Percentiles rank a stretch among this genome's conserved stretches.
Conservation (phyloP, 1,140 invertebrate genomes). For the Trichonephila inaurata region DNA sequence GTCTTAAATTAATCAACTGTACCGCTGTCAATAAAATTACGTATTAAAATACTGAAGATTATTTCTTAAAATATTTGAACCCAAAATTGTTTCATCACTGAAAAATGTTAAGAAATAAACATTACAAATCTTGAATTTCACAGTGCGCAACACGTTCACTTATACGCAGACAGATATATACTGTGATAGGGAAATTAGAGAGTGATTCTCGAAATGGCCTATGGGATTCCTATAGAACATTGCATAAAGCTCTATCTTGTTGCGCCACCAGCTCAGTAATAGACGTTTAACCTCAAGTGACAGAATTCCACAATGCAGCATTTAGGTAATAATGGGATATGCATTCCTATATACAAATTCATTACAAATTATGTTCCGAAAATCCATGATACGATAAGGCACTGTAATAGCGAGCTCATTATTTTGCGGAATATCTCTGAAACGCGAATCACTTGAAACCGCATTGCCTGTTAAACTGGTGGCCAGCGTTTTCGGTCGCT, state of each 20-base stretch:
- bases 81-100: too few species aligned
- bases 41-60: too few species aligned
- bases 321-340: background rate
- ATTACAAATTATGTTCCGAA: constrained; percentile 33
- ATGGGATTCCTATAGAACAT: background rate
- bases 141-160: too few species aligned
- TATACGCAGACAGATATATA: too few species aligned
- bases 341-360: constrained; percentile 33
- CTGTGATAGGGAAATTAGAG: too few species aligned
- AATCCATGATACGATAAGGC: constrained; percentile 37
- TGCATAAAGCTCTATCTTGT: background rate
- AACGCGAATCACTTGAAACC: constrained; percentile 40
- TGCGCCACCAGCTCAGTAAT: background rate
- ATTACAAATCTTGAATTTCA: too few species aligned
- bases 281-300: constrained; percentile 8
- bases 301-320: background rate
- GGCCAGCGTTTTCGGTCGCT: background rate
- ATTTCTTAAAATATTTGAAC: too few species aligned
- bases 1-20: too few species aligned
- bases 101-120: too few species aligned
- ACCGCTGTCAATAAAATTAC: too few species aligned
- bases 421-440: constrained; percentile 40
- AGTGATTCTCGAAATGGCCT: too few species aligned
- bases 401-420: constrained; percentile 33
- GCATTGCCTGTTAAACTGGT: constrained; percentile 32